Percentiles rank a stretch among this genome's conserved stretches.
Conservation (phyloP, 2,113 vertebrate genomes). For the Blennius ocellaris region DNA sequence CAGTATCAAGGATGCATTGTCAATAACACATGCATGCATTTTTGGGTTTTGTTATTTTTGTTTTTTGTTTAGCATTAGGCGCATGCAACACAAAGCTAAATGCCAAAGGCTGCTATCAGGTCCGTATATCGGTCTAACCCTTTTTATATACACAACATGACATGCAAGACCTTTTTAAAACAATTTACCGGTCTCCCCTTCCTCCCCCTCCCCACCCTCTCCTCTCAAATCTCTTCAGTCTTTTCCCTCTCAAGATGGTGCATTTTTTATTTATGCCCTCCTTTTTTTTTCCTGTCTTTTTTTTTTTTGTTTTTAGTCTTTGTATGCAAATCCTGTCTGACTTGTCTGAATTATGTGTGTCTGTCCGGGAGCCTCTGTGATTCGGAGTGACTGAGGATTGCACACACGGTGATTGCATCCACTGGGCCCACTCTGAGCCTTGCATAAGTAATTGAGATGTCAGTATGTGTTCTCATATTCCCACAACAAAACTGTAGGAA, state of each 20-base stretch:
- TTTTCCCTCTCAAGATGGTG: slow-evolving; percentile 57
- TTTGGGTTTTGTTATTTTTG: background rate
- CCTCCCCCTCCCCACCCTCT: slow-evolving; percentile 11
- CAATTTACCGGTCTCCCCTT: slow-evolving; percentile 52
- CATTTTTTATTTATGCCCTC: slow-evolving; percentile 77
- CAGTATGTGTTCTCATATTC: slow-evolving; percentile 84
- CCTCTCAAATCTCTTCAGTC: slow-evolving; percentile 43
- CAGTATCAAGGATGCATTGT: background rate
- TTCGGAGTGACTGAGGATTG: slow-evolving; percentile 83
- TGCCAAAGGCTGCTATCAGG: slow-evolving; percentile 34
- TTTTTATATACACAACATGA: slow-evolving; percentile 53
- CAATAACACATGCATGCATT: background rate
- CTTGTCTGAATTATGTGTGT: slow-evolving; percentile 84
- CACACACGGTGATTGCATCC: slow-evolving; percentile 82
- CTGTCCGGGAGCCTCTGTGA: slow-evolving; percentile 79
- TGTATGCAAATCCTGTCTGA: slow-evolving; percentile 84
- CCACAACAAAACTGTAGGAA: slow-evolving; percentile 83
- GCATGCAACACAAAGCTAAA: slow-evolving; percentile 13
- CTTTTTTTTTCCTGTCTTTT: slow-evolving; percentile 41
- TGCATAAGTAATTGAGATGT: slow-evolving; percentile 86
- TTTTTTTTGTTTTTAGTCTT: slow-evolving; percentile 69
- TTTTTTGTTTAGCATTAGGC: background rate
- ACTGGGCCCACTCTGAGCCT: slow-evolving; percentile 82
- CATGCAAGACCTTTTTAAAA: slow-evolving; percentile 67
- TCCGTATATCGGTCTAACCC: slow-evolving; percentile 26